Evolutionary conservation across 1,140 invertebrate species (phyloP), one percentile per base, ranked within the genome.

Genomic region (Neotoxoptera formosana): DNA sequence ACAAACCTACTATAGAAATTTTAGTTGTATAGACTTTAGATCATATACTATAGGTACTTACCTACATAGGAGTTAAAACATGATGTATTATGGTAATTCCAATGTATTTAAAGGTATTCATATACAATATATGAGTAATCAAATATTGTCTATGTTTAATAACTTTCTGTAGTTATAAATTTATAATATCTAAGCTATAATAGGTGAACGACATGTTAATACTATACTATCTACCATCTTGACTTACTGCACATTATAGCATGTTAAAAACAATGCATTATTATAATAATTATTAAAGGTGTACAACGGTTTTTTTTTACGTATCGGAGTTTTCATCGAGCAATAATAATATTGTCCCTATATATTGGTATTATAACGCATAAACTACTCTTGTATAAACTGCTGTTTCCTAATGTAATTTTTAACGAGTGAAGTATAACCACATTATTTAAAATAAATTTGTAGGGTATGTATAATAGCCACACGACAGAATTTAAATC

Each of bases 401-500:
- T n/a, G 30, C 88, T 30, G 53, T 90, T 90, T 60, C 60, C 25
- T 60, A 60, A 90, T 53, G 53, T 90, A 60, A 90, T 90, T 90
- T 90, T 60, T 90, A 90, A 90, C 89, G 89, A 90, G 53, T 90
- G 36, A 90, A 90, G 53, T 90, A 30, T 60, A 41, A 90, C 48
- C 48, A 30, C 48, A 89, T 89, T 90, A 60, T 90, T 90, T 60
- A 60, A 90, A 90, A 90, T 90, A 60, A 30, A 90, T 90, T 56
- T 90, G 41, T 90, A 45, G 89, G 41, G 48, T 89, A 34, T 34
- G 25, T 45, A 51, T n/a, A n/a, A n/a, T n/a, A 88, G 48, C 51
- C 91, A 53, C 76, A 83, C 23, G 48, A 56, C 84, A 34, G 48
- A 93, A 93, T 83, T 93, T 93, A 83, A 93, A 93, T 84, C 47